Base-by-base conservation (phyloP, 92 coral and sea anemone genomes). In the Epizoanthus stellaris region DNA sequence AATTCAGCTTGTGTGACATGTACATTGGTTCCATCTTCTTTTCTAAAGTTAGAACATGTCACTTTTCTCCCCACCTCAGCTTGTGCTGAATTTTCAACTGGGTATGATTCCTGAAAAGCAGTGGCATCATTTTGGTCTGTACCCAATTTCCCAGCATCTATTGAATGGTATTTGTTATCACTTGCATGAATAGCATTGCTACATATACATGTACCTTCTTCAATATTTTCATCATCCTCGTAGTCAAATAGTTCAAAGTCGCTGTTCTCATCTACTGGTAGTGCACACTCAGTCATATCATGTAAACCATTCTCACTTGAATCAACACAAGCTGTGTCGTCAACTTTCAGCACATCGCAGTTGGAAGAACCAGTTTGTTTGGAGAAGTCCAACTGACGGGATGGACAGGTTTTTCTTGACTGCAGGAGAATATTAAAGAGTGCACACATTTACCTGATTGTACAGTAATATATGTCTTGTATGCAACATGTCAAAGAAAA, bases 371-470 rank as follows among this genome's bases (percentile, higher is more conserved):
- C 42, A 15, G 43, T 20, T 43, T 21, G 43, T 25, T 38, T 52
- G 67, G 72, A 79, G 45, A 79, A 79, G 57, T 79, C 52, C 72
- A 79, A 13, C 43, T 79, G 83, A 64, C 83, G 83, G 16, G 83
- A 63, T 45, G 43, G 49, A 6, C 45, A 58, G 13, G 59, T 19
- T 77, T 77, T 77, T 43, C 71, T 11, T 9, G 70, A 20, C 82
- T 77, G 69, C 62, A 42, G 9, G 52, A 76, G 57, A 4, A 56
- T 54, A 47, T 71, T 7, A 54, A 21, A 21, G 21, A 53, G 2
- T 54, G 21, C 6, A 5, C 43, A 54, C 39, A 30, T 10, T 10
- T 34, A 43, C 57, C 57, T 42, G 36, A 42, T 11, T 23, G 16
- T 9, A 13, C 16, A 20, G 34, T 67, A 11, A 30, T 30, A 30